Conservation (phyloP, 2,888 invertebrate genomes). For the Aradus depressus region DNA sequence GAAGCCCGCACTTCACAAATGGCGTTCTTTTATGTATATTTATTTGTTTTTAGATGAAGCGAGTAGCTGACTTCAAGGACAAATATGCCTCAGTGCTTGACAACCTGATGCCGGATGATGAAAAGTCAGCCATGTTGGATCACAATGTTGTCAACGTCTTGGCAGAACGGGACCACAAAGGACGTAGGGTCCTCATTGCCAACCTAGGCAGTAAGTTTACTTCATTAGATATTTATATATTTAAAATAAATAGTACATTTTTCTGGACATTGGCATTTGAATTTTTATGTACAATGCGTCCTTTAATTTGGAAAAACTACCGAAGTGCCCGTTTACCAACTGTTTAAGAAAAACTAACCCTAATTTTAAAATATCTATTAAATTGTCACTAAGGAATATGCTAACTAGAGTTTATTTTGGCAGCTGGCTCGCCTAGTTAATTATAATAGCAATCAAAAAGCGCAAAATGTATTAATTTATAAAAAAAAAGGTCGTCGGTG, state of each 20-base stretch:
- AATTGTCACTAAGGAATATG: too few relatives aligned
- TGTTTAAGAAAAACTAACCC: background rate
- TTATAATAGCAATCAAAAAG: too few relatives aligned
- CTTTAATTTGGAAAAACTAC: background rate
- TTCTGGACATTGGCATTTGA: background rate
- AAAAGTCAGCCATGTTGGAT: conserved; percentile 55
- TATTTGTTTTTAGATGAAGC: conserved; percentile 52
- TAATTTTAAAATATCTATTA: too few relatives aligned
- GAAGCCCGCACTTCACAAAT: too few relatives aligned
- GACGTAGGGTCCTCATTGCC: conserved; percentile 61
- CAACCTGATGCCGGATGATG: conserved; percentile 54
- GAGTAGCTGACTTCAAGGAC: conserved; percentile 61
- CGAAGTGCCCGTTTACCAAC: background rate
- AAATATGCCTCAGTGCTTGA: conserved; percentile 54
- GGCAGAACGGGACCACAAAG: conserved; percentile 60
- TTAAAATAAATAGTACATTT: background rate
- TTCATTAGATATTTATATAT: conserved; percentile 9
- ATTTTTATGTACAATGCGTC: too few relatives aligned
- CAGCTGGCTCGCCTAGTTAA: too few relatives aligned
- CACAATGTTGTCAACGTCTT: conserved; percentile 67
- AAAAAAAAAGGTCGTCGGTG: too few relatives aligned
- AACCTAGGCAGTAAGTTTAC: conserved; percentile 52
- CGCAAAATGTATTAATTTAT: too few relatives aligned
- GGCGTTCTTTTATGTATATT: too few relatives aligned
- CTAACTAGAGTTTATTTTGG: too few relatives aligned